A percentile compares a stretch with the other conserved stretches of the same genome.
Evolutionary conservation across 2,888 invertebrate species (phyloP).

Genomic region (Amblyteles armatorius): DNA sequence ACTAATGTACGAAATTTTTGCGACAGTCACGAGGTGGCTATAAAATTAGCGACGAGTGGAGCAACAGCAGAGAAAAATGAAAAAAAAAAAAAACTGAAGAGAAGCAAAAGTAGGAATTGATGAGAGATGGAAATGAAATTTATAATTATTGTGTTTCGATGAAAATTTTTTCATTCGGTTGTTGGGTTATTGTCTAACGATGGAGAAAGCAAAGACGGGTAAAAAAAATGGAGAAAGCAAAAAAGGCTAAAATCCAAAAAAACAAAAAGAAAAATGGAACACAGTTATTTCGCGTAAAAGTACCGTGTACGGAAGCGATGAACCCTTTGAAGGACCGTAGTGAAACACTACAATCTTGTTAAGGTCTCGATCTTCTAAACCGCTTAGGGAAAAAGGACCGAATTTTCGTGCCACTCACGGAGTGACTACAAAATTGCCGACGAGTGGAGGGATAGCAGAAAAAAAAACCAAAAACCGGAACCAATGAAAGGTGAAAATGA

Average conservation of each 20-base stretch:
- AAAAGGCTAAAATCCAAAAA: no score
- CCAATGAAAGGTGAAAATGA: background rate
- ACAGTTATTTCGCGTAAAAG: no score
- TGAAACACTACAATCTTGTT: no score
- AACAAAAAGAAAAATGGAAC: no score
- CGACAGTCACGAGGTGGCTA: no score
- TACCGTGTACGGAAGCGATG: no score
- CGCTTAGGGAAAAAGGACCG: no score
- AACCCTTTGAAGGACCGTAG: no score
- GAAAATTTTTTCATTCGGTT: background rate
- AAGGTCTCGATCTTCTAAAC: no score
- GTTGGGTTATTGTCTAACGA: background rate
- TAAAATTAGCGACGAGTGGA: background rate
- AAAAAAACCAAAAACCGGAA: background rate
- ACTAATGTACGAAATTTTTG: no score
- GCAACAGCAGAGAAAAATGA: background rate
- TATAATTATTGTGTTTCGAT: background rate
- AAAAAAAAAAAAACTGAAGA: background rate
- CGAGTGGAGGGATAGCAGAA: background rate
- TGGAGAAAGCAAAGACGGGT: background rate
- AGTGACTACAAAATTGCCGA: background rate
- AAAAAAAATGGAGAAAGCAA: no score
- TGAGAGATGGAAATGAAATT: background rate
- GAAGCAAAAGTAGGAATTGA: background rate
- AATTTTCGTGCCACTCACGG: no score